Percentiles rank a stretch among this genome's conserved stretches.
These are phyloP conservation scores for Hippopotamyrus pictus DNA, from an alignment of 2,797 vertebrate species.

Conservation along the genomic window DNA sequence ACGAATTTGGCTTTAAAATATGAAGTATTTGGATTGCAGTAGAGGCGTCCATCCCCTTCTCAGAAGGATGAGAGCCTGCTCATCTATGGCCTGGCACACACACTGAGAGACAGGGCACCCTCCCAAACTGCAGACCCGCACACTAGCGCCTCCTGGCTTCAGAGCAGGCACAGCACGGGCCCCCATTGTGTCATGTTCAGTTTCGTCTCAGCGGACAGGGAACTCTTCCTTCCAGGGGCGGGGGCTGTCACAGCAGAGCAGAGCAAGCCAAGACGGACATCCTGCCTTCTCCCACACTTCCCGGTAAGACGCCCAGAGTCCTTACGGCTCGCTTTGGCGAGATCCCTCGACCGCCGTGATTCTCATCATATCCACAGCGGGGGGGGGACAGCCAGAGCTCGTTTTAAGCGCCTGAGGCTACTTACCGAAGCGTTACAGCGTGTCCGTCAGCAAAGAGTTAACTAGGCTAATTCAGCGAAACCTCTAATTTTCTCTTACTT, in stretches of 20 bases:
- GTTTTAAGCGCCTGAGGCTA: not conserved
- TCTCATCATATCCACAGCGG: not conserved
- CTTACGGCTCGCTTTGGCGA: not conserved
- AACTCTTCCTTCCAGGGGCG: slow-evolving; percentile 43
- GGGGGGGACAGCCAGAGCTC: not conserved
- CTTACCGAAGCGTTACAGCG: not conserved
- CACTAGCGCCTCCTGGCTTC: not conserved
- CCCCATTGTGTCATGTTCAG: not conserved
- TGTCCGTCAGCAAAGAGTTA: not conserved
- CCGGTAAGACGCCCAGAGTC: slow-evolving; percentile 49
- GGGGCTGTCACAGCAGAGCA: slow-evolving; percentile 51
- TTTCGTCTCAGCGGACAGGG: not conserved
- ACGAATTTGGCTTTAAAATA: not conserved
- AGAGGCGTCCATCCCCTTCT: not conserved
- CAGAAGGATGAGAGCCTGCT: not conserved
- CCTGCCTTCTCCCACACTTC: slow-evolving; percentile 50
- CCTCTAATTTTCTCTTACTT: not conserved
- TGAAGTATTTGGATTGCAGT: not conserved
- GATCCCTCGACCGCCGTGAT: not conserved
- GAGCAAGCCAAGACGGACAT: slow-evolving; percentile 46
- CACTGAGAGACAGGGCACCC: not conserved
- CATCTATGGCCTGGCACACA: not conserved
- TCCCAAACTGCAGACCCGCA: not conserved
- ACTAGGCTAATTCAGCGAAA: not conserved
- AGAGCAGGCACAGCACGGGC: not conserved